Base-by-base conservation (phyloP, 2,888 invertebrate genomes). In the Dynastes maya region DNA sequence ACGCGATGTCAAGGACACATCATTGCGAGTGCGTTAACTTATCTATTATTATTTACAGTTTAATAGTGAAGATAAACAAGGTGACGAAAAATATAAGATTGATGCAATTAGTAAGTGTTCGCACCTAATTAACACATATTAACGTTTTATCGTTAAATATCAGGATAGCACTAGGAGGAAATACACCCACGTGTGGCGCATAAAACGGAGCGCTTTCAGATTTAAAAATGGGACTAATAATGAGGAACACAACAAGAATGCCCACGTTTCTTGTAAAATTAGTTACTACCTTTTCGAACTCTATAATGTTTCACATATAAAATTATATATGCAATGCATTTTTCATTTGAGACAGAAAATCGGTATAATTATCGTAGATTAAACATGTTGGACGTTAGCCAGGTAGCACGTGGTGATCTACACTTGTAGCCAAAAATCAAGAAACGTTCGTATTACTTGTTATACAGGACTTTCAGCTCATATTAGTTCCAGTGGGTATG, bases 351-450 rank as follows among this genome's bases (percentile, higher is more conserved):
- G 8, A 64, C 32, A 2, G 29, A 32, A 64, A 37, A 37, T 32
- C 32, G 32, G 37, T 32, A 32, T 63, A 63, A 76, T 76, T 63
- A 27, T 63, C 49, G 64, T 45, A 65, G 63, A 76, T 76, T 76
- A 76, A 68, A 74, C 63, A 40, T 22, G 67, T 49, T 76, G 75
- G 75, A 68, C 16, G 45, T 61, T 55, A 67, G 77, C 77, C 70
- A 70, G 45, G 53, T 53, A 53, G 9, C 53, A 53, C 53, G 53
- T 53, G 11, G 55, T 16, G n/a, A 5, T 55, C 9, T 16, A 55
- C 53, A 53, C 11, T 53, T 2, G n/a, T 37, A 53, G 11, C 6
- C 13, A n/a, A 11, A 53, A 4, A 53, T 55, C 55, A 22, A 55
- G 55, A 2, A 55, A 55, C 53, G 9, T 37, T 37, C 37, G 37